Base-by-base conservation (phyloP, 1,140 invertebrate genomes). In the Oscheius sp. region DNA sequence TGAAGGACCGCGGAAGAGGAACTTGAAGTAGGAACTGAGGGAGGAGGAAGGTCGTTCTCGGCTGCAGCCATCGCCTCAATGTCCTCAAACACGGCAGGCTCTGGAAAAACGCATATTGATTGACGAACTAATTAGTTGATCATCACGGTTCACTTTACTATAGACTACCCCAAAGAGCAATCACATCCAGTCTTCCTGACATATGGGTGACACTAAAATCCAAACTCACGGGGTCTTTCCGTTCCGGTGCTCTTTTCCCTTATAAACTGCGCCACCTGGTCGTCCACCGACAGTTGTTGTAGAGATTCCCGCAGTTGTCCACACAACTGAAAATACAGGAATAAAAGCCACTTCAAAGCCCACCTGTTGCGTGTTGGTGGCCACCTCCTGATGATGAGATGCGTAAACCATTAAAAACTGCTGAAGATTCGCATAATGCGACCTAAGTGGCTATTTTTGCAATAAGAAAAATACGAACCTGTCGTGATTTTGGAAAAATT, bases 201-300 rank as follows among this genome's bases (percentile, higher is more conserved):
- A n/a, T n/a, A n/a, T n/a, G n/a, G n/a, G n/a, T n/a, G n/a, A n/a
- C n/a, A n/a, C n/a, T n/a, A n/a, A n/a, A n/a, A n/a, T n/a, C n/a
- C n/a, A 23, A 55, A 55, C 7, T 55, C 28, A 55, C 82, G 69
- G 28, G 82, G 82, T 66, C 68, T 46, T 13, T 83, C 82, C 4
- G 61, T 73, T 0, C 82, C 82, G n/a, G 82, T 83, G 18, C 79
- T 77, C 42, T 78, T 82, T 58, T 78, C 76, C 31, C 82, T 77
- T n/a, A 80, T 68, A 67, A 83, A 84, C 36, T 77, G 65, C 20
- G 73, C 42, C 74, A 83, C 75, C 46, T 84, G 70, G 3, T 83
- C 70, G 34, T 84, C 76, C 29, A 85, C 68, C 46, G 80, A 69
- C 38, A 84, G 52, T 15, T 68, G 34, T 59, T 79, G 74, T 29